These are phyloP conservation scores for Plutella xylostella DNA, from an alignment of 2,888 invertebrate species.

Conservation along the genomic window DNA sequence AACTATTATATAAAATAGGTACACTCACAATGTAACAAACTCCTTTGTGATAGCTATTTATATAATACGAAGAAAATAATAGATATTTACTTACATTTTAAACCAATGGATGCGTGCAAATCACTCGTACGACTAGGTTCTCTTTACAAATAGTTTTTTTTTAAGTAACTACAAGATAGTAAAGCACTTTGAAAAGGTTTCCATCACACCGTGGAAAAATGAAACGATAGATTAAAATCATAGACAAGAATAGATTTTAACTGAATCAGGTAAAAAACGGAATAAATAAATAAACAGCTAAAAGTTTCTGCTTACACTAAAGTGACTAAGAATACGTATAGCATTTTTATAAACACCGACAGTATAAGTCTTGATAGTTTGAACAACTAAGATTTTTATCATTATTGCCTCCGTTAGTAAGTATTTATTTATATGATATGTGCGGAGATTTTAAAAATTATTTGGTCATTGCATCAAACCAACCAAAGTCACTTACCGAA, in stretches of 20 bases:
- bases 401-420: conserved; percentile 52
- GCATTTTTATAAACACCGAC: conserved; percentile 5
- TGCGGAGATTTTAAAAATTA: conserved; percentile 26
- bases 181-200: conserved; percentile 68
- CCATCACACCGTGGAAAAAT: conserved; percentile 44
- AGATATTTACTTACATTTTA: conserved; percentile 16
- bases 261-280: neutral
- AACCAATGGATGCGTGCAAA: conserved; percentile 42
- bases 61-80: conserved; percentile 2
- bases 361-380: too few species aligned
- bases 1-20: conserved; percentile 44
- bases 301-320: conserved; percentile 44
- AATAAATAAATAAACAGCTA: conserved; percentile 7
- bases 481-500: neutral
- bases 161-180: conserved; percentile 64
- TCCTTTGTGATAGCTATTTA: conserved; percentile 13
- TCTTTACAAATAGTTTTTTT: conserved; percentile 58
- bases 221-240: conserved; percentile 14
- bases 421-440: conserved; percentile 45
- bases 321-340: conserved; percentile 65
- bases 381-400: conserved; percentile 27
- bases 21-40: conserved; percentile 56
- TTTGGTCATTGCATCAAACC: conserved; percentile 8
- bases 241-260: conserved; percentile 11
- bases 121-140: conserved; percentile 57